A percentile compares a stretch with the other conserved stretches of the same genome.
Evolutionary conservation across 2,888 invertebrate genomes (phyloP).

Genomic region (Sphaerophoria taeniata): DNA sequence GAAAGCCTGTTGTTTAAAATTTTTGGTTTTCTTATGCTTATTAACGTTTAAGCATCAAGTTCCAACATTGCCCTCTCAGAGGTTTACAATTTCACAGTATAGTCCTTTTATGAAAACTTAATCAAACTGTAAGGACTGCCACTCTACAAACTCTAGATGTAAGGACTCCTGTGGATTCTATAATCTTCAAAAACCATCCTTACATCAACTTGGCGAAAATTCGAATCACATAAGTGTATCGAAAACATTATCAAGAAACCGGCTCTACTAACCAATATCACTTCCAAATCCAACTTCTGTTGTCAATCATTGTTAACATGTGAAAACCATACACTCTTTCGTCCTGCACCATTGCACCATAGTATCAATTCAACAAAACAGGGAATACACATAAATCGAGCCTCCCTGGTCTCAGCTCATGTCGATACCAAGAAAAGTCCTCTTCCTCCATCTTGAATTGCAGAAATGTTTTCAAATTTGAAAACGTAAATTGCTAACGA

Average conservation of each 20-base stretch:
- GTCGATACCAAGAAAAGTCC: conserved; percentile 30
- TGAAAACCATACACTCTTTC: conserved; percentile 6
- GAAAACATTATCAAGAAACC: not conserved
- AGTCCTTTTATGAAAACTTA: too few species aligned
- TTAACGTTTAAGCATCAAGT: too few species aligned
- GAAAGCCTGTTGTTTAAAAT: too few species aligned
- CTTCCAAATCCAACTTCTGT: conserved; percentile 20
- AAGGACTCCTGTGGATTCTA: too few species aligned
- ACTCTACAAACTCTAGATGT: too few species aligned
- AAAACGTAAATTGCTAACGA: conserved; percentile 54
- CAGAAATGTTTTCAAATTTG: conserved; percentile 27
- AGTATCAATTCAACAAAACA: conserved; percentile 35
- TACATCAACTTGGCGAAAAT: too few species aligned
- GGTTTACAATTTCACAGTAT: too few species aligned
- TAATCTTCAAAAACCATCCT: too few species aligned
- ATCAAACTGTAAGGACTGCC: too few species aligned
- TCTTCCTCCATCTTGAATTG: conserved; percentile 12
- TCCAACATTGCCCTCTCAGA: too few species aligned
- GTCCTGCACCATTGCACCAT: not conserved
- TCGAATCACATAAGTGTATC: too few species aligned
- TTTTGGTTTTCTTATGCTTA: too few species aligned
- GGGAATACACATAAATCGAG: conserved; percentile 1
- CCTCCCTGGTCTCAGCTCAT: not conserved
- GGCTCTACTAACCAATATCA: not conserved
- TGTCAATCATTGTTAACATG: conserved; percentile 59